These are phyloP conservation scores for Lepetodrilus schrolli DNA, from an alignment of 2,888 invertebrate species.

Conservation along the genomic window DNA sequence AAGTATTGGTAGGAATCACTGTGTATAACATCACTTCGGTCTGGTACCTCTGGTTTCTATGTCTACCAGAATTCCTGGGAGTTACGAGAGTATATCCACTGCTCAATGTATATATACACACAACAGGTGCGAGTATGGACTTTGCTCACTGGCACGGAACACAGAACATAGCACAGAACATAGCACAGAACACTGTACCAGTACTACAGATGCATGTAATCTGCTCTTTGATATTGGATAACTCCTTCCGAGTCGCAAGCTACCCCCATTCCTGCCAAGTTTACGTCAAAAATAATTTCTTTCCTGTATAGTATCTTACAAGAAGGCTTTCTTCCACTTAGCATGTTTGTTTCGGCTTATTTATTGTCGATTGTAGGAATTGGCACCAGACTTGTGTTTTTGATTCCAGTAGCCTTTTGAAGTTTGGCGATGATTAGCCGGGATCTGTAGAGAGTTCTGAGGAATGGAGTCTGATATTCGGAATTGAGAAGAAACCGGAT, in stretches of 20 bases:
- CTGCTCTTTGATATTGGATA: not conserved
- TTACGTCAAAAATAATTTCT: not conserved
- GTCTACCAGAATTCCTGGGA: too few species aligned
- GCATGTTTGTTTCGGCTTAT: conserved; percentile 11
- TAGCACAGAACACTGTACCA: not conserved
- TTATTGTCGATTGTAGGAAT: not conserved
- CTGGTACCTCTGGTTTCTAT: too few species aligned
- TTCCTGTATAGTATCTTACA: not conserved
- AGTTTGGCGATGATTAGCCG: not conserved
- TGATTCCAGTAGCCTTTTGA: conserved; percentile 15
- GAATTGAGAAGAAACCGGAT: not conserved
- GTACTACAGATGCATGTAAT: not conserved
- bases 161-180: not conserved
- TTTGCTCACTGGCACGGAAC: not conserved
- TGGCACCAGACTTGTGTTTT: conserved; percentile 6
- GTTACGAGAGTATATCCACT: too few species aligned
- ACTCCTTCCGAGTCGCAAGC: not conserved
- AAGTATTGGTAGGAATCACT: too few species aligned
- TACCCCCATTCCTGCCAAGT: not conserved
- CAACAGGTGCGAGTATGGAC: not conserved
- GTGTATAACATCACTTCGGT: too few species aligned
- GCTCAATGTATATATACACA: too few species aligned
- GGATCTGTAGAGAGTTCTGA: not conserved
- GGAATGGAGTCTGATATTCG: not conserved
- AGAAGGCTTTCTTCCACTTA: not conserved